phyloP scores from a whole-genome alignment of 2,797 vertebrate species.

The Crossoptilon crossoptilon region DNA sequence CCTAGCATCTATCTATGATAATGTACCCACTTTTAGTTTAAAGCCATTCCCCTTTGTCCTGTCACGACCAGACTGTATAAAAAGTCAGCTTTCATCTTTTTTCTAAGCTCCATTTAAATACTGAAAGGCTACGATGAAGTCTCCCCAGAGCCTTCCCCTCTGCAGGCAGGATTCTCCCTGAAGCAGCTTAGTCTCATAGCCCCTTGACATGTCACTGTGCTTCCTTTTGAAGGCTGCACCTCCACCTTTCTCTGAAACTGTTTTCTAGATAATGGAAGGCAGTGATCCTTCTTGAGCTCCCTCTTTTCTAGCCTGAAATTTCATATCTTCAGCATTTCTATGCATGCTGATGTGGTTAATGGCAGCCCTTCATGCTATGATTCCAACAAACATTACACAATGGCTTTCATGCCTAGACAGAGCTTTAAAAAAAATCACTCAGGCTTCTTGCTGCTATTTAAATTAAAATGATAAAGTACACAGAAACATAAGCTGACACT shows the following conservation, averaged over 20 bases:
- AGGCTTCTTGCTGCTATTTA: not conserved
- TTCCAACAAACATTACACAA: not conserved
- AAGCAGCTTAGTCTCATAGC: not conserved
- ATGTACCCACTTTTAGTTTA: too few species aligned
- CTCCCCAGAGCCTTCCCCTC: too few species aligned
- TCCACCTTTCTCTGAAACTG: not conserved
- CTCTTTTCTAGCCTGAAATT: not conserved
- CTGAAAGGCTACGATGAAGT: too few species aligned
- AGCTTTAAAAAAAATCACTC: not conserved
- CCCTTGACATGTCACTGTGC: fast-evolving
- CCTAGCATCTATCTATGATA: not conserved
- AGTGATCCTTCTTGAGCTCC: not conserved
- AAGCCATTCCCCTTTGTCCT: too few species aligned
- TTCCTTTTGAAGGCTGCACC: fast-evolving
- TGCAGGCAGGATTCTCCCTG: not conserved
- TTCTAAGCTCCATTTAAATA: too few species aligned
- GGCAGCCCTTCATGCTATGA: fast-evolving
- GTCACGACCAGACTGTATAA: too few species aligned
- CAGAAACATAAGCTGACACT: not conserved
- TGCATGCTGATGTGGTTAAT: too few species aligned
- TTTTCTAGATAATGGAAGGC: not conserved
- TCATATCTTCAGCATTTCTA: not conserved
- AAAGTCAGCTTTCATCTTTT: too few species aligned
- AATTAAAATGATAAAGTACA: not conserved
- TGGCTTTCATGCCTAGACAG: not conserved